Base-by-base conservation (phyloP, 2,888 invertebrate genomes). In the Palloptera scutellata region DNA sequence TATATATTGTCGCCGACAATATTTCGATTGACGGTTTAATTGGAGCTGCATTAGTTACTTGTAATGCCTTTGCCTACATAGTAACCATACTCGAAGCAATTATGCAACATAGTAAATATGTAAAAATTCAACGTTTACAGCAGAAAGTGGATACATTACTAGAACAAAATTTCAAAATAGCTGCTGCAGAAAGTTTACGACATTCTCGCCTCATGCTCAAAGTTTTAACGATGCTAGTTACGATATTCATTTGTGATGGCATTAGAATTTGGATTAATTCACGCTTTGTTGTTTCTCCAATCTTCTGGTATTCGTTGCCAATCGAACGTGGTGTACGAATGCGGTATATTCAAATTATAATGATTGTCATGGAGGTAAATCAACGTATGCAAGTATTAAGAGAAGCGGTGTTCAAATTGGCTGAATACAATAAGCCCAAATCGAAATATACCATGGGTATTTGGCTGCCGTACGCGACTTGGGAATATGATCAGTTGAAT, bases 311-410 rank as follows among this genome's bases (percentile, higher is more conserved):
- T 19, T 15, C 41, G 11, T 9, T 65, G 8, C 61, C 64, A n/a
- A 61, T 62, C 9, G 15, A n/a, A n/a, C 13, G 41, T 10, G 57
- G 40, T 9, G 13, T 64, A n/a, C 60, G 52, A 20, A 15, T 45
- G 43, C 70, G 70, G 30, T 78, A 77, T 45, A 63, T 79, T 0
- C 83, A 84, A 58, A 65, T 82, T 13, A 72, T 78, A 13, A 60
- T 72, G 11, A 67, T 70, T 51, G 68, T 72, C 19, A 68, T 71
- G 41, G 48, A 61, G 12, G 48, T 71, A 1, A 75, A 74, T 61
- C 40, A 55, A 3, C 68, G 74, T 11, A 20, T 70, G 1, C 10
- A 19, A 0, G 43, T 68, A 8, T 45, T 71, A 43, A 60, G 51
- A 17, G 12, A 13, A 4, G 57, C 52, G 13, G 40, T 70, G 1